A percentile compares a stretch with the other conserved stretches of the same genome.
Conservation (phyloP, 2,797 vertebrate species). For the Siniperca scherzeri region DNA sequence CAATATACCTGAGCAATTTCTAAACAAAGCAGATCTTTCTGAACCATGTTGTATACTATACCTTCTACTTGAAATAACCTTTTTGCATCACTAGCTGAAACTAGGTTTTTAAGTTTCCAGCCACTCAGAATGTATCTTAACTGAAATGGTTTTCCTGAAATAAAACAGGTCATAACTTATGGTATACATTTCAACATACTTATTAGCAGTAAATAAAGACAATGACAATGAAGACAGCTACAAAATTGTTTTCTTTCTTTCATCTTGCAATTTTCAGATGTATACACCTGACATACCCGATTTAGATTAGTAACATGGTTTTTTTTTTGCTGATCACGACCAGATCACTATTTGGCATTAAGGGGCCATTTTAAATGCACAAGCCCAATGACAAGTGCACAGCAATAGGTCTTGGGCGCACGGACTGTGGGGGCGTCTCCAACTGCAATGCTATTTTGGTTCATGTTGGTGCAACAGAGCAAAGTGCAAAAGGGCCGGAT, state of each 20-base stretch:
- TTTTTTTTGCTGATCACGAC: neutral
- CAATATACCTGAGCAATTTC: neutral
- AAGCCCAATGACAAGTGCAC: neutral
- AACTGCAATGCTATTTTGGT: neutral
- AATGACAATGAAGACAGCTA: neutral
- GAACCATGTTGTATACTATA: neutral
- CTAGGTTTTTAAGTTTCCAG: neutral
- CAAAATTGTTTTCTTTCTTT: neutral
- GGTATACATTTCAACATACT: neutral
- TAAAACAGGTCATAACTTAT: neutral
- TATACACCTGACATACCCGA: neutral
- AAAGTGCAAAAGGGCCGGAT: neutral
- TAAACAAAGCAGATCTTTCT: slow-evolving; percentile 10
- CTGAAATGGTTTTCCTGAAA: neutral
- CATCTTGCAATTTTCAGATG: neutral
- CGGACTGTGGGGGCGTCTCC: neutral
- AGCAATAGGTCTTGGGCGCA: neutral
- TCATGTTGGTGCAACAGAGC: neutral
- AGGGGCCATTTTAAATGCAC: neutral
- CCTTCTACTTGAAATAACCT: neutral
- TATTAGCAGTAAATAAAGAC: neutral
- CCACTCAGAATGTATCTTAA: neutral
- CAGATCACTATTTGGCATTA: slow-evolving; percentile 9
- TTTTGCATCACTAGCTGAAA: neutral
- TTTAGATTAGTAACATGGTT: neutral